phyloP scores from a whole-genome alignment of 2,113 vertebrate species.

The Collichthys lucidus region DNA sequence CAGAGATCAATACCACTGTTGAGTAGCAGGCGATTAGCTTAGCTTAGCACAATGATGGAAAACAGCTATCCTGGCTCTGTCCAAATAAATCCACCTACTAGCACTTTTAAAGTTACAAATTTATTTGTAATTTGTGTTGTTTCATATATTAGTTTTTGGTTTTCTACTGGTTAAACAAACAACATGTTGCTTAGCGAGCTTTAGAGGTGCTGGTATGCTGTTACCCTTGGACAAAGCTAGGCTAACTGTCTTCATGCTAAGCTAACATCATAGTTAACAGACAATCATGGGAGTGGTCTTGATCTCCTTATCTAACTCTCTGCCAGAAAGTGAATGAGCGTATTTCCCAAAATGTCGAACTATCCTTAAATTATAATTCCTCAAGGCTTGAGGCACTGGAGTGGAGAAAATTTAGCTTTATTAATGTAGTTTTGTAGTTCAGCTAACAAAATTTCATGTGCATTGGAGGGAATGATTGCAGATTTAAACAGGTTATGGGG shows the following conservation, averaged over 20 bases:
- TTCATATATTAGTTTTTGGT: too few species aligned
- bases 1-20: not conserved
- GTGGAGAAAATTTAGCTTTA: slow-evolving; percentile 13
- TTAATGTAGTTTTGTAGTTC: not conserved
- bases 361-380: slow-evolving; percentile 11
- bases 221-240: not conserved
- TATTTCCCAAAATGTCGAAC: slow-evolving; percentile 16
- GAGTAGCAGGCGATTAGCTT: not conserved
- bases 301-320: slow-evolving; percentile 11
- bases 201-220: not conserved
- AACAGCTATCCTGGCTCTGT: not conserved
- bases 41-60: slow-evolving; percentile 1
- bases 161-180: too few species aligned
- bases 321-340: not conserved
- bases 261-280: too few species aligned
- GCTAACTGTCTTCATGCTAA: not conserved
- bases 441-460: not conserved
- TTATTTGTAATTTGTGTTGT: too few species aligned
- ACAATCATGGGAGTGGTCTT: not conserved
- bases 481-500: not conserved
- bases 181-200: not conserved
- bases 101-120: not conserved
- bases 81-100: slow-evolving; percentile 1
- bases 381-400: slow-evolving; percentile 11
- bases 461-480: slow-evolving; percentile 6